phyloP scores from a whole-genome alignment of 2,113 vertebrate genomes.

The Corapipo altera region DNA sequence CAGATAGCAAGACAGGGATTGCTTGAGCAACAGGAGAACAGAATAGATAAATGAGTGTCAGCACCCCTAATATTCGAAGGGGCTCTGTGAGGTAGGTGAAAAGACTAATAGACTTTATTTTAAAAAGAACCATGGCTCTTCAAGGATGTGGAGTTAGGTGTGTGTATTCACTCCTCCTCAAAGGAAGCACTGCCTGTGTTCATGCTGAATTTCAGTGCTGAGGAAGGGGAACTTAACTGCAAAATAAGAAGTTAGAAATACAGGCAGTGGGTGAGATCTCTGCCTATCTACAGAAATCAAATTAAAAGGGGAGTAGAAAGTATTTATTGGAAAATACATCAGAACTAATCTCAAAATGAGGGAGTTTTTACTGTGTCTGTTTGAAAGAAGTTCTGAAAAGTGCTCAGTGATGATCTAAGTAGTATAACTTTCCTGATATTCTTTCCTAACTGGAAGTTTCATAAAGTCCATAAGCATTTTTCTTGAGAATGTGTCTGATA shows the following conservation, averaged over 20 bases:
- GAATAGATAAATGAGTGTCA: background rate
- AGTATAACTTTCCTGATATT: background rate
- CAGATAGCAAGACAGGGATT: background rate
- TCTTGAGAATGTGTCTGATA: background rate
- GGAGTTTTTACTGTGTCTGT: background rate
- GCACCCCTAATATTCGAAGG: background rate
- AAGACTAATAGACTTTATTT: background rate
- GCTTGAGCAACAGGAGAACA: background rate
- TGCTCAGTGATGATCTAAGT: background rate
- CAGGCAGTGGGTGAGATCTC: background rate
- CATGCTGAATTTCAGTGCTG: background rate
- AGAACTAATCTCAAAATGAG: background rate
- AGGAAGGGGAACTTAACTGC: background rate
- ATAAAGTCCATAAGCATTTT: background rate
- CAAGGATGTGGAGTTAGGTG: background rate
- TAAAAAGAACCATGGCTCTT: background rate
- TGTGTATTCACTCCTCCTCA: background rate
- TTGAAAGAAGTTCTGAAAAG: background rate
- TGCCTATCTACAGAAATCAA: background rate
- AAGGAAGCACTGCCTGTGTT: background rate
- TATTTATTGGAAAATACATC: background rate
- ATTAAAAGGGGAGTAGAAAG: background rate
- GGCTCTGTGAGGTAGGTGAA: background rate
- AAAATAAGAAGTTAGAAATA: background rate
- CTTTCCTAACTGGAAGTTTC: background rate